phyloP scores from a whole-genome alignment of 1,140 invertebrate genomes.

The Wasmannia auropunctata region DNA sequence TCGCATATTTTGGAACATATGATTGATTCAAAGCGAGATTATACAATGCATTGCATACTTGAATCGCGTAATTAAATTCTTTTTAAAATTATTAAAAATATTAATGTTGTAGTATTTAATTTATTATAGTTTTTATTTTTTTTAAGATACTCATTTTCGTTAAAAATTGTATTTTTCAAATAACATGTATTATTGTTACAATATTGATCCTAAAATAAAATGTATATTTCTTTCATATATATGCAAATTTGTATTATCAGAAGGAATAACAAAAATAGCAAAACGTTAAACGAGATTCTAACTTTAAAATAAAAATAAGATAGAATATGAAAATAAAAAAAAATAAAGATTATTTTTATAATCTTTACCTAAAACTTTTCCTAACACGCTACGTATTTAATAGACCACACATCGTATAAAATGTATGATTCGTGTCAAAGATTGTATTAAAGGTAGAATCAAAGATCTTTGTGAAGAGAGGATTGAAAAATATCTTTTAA shows the following conservation, averaged over 20 bases:
- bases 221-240: neutral
- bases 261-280: neutral
- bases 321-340: neutral
- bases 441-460: neutral
- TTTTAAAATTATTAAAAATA: neutral
- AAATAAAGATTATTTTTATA: slow-evolving; percentile 5
- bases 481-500: neutral
- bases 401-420: neutral
- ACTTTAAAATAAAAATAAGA: neutral
- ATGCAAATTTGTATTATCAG: neutral
- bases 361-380: neutral
- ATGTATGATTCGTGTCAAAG: neutral
- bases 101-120: neutral
- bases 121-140: neutral
- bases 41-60: neutral
- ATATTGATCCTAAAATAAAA: neutral
- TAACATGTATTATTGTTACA: neutral
- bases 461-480: neutral
- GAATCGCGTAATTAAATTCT: neutral
- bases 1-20: neutral
- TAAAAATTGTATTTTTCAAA: neutral
- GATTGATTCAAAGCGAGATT: neutral
- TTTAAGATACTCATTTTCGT: neutral
- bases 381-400: neutral
- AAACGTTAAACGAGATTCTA: neutral